Conservation (phyloP, 2,888 invertebrate species). For the Sclerodermus sp. region DNA sequence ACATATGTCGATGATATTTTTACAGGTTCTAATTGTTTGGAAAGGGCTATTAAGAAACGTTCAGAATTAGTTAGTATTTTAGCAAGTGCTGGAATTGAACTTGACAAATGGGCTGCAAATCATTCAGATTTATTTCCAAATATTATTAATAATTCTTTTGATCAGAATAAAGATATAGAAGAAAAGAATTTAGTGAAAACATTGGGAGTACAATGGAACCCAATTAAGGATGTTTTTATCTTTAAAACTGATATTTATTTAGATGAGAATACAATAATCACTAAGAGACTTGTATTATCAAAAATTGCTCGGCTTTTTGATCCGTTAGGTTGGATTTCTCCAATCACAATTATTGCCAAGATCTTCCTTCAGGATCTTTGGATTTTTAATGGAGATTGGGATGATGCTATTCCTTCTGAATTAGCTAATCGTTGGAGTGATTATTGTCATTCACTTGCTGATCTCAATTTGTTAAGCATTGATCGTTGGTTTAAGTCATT, state of each 20-base stretch:
- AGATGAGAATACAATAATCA: neutral
- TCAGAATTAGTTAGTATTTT: neutral
- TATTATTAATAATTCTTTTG: neutral
- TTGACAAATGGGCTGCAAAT: constrained; percentile 6
- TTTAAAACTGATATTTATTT: neutral
- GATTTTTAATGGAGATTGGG: neutral
- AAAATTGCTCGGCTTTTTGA: constrained; percentile 26
- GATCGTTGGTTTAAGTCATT: too few species aligned
- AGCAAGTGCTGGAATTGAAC: neutral
- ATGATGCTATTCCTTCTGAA: neutral
- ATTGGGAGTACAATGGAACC: neutral
- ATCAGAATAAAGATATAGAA: neutral
- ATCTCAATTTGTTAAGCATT: too few species aligned
- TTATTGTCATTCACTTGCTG: too few species aligned
- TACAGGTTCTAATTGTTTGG: constrained; percentile 2
- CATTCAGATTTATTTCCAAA: neutral
- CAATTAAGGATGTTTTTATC: neutral
- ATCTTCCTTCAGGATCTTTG: constrained; percentile 11
- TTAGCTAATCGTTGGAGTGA: too few species aligned
- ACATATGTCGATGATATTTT: constrained; percentile 6
- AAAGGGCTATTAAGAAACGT: neutral
- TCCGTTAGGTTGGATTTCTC: constrained; percentile 26
- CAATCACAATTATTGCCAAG: constrained; percentile 26
- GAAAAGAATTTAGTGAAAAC: neutral
- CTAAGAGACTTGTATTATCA: constrained; percentile 10